Evolutionary conservation across 2,888 invertebrate genomes (phyloP), one percentile per base, ranked within the genome.

Genomic region (Papilio elwesi): DNA sequence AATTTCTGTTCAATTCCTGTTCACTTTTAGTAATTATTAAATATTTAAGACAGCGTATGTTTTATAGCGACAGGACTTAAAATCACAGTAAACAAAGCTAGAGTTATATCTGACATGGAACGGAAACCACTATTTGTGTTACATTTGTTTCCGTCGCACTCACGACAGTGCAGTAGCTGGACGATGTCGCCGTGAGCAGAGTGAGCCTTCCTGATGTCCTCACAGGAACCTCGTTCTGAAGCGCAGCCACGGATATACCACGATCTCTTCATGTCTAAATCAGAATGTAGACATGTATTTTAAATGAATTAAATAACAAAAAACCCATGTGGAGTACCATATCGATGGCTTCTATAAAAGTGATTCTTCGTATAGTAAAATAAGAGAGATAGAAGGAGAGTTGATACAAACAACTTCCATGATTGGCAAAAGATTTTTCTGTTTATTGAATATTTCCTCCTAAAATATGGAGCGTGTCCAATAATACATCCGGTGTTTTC

Each of bases 231-330:
- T 66, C 87, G 82, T 49, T 90, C 91, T 0, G 90, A 82, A 6
- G 85, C 85, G 67, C 92, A 92, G 4, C 90, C 92, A 11, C 92
- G 84, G 6, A 91, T 80, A 74, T 82, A 82, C 84, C 87, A 87
- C 0, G 87, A 79, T 8, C 79, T 81, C 9, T 83, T 81, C 80
- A 86, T 80, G 76, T 88, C 92, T 92, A 63, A 55, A 68, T 52
- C 47, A n/a, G 49, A 62, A 36, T 48, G 13, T 55, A 26, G 0
- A 49, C 16, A 36, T 36, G 26, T 26, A 26, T 12, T 15, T 51
- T 36, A 15, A 11, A 12, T 49, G 11, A 6, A 26, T 11, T 12
- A 11, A 10, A 51, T 51, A 52, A 26, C 4, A 26, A 26, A 26
- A 26, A 26, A 26, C n/a, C n/a, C n/a, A n/a, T n/a, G n/a, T n/a